Evolutionary conservation across 2,797 vertebrate genomes (phyloP).

Genomic region (Gadopsis marmoratus): DNA sequence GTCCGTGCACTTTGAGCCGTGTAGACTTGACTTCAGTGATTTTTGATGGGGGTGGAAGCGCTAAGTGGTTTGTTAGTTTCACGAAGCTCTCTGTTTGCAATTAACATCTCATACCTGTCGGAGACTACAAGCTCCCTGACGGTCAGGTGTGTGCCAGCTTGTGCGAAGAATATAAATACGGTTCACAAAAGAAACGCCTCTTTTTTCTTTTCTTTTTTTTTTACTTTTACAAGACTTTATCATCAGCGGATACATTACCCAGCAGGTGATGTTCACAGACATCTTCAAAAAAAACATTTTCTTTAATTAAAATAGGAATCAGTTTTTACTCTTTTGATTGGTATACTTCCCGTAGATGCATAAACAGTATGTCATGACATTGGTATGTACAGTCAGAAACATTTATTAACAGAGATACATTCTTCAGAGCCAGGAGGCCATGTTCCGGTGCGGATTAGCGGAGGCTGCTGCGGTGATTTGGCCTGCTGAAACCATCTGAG

Average conservation of each 20-base stretch:
- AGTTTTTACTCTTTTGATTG: constrained; percentile 30
- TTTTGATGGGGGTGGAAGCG: neutral
- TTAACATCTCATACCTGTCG: neutral
- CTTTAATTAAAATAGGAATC: constrained; percentile 5
- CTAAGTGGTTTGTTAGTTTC: constrained; percentile 14
- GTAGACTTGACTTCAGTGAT: neutral
- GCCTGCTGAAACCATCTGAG: constrained; percentile 33
- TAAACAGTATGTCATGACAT: constrained; percentile 47
- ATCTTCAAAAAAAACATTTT: constrained; percentile 9
- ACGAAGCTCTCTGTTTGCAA: neutral
- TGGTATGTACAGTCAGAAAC: constrained; percentile 52
- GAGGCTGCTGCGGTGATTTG: constrained; percentile 53
- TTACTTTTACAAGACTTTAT: constrained; percentile 60
- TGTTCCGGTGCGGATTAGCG: constrained; percentile 45
- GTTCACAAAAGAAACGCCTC: neutral
- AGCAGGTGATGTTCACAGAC: constrained; percentile 40
- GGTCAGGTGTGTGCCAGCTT: neutral
- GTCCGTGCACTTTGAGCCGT: neutral
- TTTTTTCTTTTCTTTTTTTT: neutral
- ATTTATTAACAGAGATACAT: constrained; percentile 54
- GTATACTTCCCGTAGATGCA: constrained; percentile 34
- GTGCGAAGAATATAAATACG: neutral
- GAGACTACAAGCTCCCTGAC: neutral
- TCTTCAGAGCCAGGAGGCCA: constrained; percentile 55
- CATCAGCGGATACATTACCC: constrained; percentile 52